Evolutionary conservation across 2,888 invertebrate genomes (phyloP).

Genomic region (Creontiades dilutus): DNA sequence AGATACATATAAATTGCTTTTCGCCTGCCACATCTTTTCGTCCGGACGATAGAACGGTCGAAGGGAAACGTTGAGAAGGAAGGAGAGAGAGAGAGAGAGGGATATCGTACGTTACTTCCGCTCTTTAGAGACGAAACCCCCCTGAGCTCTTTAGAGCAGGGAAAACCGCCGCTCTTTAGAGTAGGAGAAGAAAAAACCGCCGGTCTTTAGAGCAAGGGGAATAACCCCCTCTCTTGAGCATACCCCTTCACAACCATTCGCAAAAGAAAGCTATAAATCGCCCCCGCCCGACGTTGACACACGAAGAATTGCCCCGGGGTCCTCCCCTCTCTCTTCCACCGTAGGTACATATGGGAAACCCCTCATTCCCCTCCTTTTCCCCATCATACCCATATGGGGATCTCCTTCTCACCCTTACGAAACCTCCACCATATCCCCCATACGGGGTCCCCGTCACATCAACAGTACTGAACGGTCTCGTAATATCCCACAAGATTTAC

Average conservation of each 20-base stretch:
- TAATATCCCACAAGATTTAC: background rate
- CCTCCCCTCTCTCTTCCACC: no score
- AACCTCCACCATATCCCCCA: no score
- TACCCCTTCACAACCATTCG: background rate
- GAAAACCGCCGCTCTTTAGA: no score
- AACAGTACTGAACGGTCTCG: background rate
- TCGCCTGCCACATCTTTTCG: constrained; percentile 1
- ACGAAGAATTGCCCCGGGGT: constrained; percentile 37
- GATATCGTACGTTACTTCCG: constrained; percentile 32
- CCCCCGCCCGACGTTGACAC: background rate
- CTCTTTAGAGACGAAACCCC: constrained; percentile 35
- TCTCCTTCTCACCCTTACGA: no score
- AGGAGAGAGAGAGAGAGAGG: background rate
- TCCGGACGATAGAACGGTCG: background rate
- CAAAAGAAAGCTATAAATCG: constrained; percentile 20
- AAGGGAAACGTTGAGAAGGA: background rate
- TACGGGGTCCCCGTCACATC: background rate
- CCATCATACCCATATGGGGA: background rate
- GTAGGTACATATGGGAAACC: no score
- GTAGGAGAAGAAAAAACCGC: no score
- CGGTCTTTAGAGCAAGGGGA: no score
- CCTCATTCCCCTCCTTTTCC: background rate
- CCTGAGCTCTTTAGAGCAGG: background rate
- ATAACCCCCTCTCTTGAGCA: background rate
- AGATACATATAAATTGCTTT: constrained; percentile 42